Evolutionary conservation across 2,888 invertebrate species (phyloP).

Genomic region (Melipona bicolor): DNA sequence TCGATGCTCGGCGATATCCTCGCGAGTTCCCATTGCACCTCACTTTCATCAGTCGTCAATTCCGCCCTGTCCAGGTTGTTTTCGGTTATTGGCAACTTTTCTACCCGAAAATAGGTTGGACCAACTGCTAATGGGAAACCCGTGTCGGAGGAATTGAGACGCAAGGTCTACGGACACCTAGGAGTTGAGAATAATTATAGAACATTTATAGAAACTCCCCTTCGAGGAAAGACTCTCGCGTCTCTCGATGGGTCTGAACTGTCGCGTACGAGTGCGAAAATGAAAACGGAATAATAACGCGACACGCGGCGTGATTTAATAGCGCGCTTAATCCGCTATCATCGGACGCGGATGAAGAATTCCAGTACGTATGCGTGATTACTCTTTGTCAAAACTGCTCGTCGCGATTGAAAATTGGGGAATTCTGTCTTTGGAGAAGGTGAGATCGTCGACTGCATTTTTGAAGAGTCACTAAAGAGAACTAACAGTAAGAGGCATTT

Average conservation of each 20-base stretch:
- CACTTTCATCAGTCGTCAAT: neutral
- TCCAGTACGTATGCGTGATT: conserved; percentile 32
- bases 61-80: neutral
- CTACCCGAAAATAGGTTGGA: too few species aligned
- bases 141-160: too few species aligned
- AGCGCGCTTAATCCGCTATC: conserved; percentile 34
- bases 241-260: too few species aligned
- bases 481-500: too few species aligned
- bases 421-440: too few species aligned
- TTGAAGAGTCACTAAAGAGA: neutral
- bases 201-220: too few species aligned
- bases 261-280: conserved; percentile 17
- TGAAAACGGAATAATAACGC: conserved; percentile 39
- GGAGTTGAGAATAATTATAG: too few species aligned
- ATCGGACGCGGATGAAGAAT: neutral
- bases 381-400: conserved; percentile 22
- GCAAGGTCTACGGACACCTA: too few species aligned
- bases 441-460: too few species aligned
- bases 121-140: too few species aligned
- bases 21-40: neutral
- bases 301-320: conserved; percentile 37
- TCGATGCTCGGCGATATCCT: neutral
- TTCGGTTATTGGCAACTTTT: too few species aligned
- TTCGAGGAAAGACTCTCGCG: neutral
- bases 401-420: neutral